These are phyloP conservation scores for Saguinus imperator DNA, from an alignment of 2,113 vertebrate genomes.

Conservation along the genomic window DNA sequence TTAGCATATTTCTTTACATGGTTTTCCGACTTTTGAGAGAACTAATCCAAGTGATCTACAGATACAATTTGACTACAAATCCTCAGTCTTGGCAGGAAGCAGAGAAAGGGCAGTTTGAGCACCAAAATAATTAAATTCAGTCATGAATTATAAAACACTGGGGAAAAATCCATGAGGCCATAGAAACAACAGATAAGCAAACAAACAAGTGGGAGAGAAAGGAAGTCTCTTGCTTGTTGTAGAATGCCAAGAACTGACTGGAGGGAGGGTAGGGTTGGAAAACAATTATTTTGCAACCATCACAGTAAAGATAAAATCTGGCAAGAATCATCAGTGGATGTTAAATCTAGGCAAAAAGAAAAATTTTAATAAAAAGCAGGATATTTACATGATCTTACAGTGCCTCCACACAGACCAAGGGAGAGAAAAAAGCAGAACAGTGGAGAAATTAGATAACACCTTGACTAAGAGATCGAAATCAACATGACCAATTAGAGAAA, in stretches of 20 bases:
- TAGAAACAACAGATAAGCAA: not conserved
- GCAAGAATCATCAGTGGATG: not conserved
- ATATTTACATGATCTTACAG: not conserved
- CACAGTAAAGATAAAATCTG: not conserved
- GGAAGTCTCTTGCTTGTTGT: not conserved
- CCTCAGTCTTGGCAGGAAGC: not conserved
- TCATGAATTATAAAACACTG: not conserved
- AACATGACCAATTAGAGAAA: not conserved
- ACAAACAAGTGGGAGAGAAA: not conserved
- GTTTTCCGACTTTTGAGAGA: not conserved
- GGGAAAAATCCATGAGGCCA: not conserved
- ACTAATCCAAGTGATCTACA: not conserved
- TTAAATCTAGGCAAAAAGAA: not conserved
- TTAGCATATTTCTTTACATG: not conserved
- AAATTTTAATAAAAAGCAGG: not conserved
- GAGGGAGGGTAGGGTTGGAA: not conserved
- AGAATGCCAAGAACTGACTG: not conserved
- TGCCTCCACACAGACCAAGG: not conserved
- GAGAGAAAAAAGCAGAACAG: not conserved
- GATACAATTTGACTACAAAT: not conserved
- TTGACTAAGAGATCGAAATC: not conserved
- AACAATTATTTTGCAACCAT: not conserved
- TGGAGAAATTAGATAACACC: not conserved
- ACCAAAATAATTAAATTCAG: conserved; percentile 40
- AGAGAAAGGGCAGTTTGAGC: not conserved